These are phyloP conservation scores for Lingula anatina DNA, from an alignment of 2,888 invertebrate genomes.

Conservation along the genomic window DNA sequence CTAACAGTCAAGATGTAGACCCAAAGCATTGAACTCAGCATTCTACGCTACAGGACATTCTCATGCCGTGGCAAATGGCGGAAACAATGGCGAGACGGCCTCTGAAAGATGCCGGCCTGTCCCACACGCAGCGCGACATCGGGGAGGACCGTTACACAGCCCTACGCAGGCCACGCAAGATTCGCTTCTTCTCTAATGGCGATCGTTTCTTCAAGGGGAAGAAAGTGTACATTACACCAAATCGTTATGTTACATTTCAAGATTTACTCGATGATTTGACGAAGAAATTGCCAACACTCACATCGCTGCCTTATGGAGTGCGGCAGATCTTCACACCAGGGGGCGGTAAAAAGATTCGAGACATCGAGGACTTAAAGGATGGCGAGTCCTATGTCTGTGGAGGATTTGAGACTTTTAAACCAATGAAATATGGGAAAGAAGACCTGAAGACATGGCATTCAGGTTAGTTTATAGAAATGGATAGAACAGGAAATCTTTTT, in stretches of 20 bases:
- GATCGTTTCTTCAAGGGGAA: constrained; percentile 50
- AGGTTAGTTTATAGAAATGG: constrained; percentile 21
- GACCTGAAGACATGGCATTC: constrained; percentile 41
- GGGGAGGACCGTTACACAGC: constrained; percentile 38
- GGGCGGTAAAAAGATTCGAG: constrained; percentile 34
- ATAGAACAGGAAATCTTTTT: background rate
- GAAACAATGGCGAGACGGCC: too few relatives aligned
- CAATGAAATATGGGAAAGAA: constrained; percentile 44
- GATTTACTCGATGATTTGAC: constrained; percentile 51
- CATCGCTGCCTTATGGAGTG: constrained; percentile 50
- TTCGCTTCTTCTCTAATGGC: constrained; percentile 48
- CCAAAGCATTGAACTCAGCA: too few relatives aligned
- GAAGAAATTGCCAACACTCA: constrained; percentile 37
- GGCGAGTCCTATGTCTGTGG: constrained; percentile 49
- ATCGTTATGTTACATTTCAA: constrained; percentile 43
- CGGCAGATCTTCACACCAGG: constrained; percentile 47
- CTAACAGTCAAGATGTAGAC: too few relatives aligned
- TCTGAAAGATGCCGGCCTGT: too few relatives aligned
- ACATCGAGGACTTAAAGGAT: constrained; percentile 45
- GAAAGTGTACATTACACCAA: constrained; percentile 44
- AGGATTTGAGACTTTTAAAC: constrained; percentile 50
- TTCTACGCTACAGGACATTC: too few relatives aligned
- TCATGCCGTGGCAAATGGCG: too few relatives aligned
- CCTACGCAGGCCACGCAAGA: constrained; percentile 39
- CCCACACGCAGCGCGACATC: constrained; percentile 33